A percentile compares a stretch with the other conserved stretches of the same genome.
Evolutionary conservation across 2,113 vertebrate genomes (phyloP).

Genomic region (Archocentrus centrarchus): DNA sequence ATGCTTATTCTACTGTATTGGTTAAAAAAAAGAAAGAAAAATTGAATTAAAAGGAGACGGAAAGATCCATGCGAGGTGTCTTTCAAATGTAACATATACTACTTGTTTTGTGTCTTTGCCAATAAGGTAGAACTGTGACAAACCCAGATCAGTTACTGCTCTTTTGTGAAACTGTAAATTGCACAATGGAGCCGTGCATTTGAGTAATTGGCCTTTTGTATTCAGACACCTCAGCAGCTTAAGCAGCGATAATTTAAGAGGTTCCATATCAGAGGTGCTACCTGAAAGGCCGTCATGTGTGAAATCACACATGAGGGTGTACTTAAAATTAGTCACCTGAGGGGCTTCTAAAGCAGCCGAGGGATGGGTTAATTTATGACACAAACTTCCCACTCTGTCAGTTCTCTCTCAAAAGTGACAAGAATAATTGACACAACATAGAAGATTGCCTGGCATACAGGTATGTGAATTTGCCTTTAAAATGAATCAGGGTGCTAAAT

Average conservation of each 20-base stretch:
- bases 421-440: slow-evolving; percentile 38
- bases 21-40: slow-evolving; percentile 4
- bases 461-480: slow-evolving; percentile 32
- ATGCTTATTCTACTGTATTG: not conserved
- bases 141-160: slow-evolving; percentile 59
- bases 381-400: slow-evolving; percentile 23
- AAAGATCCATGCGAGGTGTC: not conserved
- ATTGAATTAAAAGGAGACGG: not conserved
- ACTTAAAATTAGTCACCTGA: slow-evolving; percentile 74
- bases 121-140: slow-evolving; percentile 38
- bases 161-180: slow-evolving; percentile 50
- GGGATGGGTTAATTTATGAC: slow-evolving; percentile 47
- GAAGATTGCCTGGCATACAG: slow-evolving; percentile 16
- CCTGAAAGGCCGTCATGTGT: slow-evolving; percentile 62
- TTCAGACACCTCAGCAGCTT: slow-evolving; percentile 71
- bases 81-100: slow-evolving; percentile 23
- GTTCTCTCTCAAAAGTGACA: slow-evolving; percentile 3
- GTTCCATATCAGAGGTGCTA: slow-evolving; percentile 63
- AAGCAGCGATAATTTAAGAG: slow-evolving; percentile 75
- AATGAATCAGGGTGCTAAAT: slow-evolving; percentile 35
- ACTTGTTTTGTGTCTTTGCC: slow-evolving; percentile 13
- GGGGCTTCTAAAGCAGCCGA: slow-evolving; percentile 61
- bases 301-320: slow-evolving; percentile 76
- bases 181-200: slow-evolving; percentile 58
- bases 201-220: slow-evolving; percentile 67